A percentile compares a stretch with the other conserved stretches of the same genome.
Evolutionary conservation across 2,797 vertebrate species (phyloP).

Genomic region (Gila robusta): DNA sequence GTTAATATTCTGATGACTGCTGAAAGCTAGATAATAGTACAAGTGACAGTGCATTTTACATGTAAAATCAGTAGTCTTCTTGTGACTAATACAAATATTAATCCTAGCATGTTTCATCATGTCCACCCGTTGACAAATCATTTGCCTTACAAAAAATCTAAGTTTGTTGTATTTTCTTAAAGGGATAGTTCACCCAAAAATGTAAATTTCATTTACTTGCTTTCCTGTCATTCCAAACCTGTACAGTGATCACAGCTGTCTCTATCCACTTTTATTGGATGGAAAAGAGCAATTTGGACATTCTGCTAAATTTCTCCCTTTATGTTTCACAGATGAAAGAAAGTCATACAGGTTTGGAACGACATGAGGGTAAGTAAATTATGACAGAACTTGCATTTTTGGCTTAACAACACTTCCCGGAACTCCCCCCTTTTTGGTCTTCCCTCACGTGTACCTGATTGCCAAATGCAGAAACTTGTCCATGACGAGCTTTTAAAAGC

Average conservation of each 20-base stretch:
- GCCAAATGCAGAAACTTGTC: constrained; percentile 66
- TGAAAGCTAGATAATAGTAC: constrained; percentile 8
- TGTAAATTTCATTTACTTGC: background rate
- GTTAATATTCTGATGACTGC: constrained; percentile 50
- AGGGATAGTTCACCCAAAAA: background rate
- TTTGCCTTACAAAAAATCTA: background rate
- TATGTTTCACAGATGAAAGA: background rate
- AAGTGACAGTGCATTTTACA: constrained; percentile 25
- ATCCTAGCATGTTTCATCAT: constrained; percentile 15
- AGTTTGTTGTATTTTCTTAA: background rate
- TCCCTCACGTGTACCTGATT: constrained; percentile 53
- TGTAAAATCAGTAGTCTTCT: background rate
- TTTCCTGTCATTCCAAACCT: background rate
- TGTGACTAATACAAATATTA: constrained; percentile 4
- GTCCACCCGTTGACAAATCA: background rate
- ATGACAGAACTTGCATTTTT: background rate
- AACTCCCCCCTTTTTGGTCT: background rate
- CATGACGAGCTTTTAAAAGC: constrained; percentile 69
- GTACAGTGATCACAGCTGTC: background rate
- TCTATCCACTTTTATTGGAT: background rate
- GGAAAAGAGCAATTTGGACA: background rate
- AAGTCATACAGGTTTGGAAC: background rate
- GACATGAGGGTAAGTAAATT: background rate
- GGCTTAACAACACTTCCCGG: background rate
- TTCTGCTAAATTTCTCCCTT: background rate